Percentiles rank a stretch among this genome's conserved stretches.
phyloP scores from a whole-genome alignment of 2,113 vertebrate species.

The Morone chrysops region DNA sequence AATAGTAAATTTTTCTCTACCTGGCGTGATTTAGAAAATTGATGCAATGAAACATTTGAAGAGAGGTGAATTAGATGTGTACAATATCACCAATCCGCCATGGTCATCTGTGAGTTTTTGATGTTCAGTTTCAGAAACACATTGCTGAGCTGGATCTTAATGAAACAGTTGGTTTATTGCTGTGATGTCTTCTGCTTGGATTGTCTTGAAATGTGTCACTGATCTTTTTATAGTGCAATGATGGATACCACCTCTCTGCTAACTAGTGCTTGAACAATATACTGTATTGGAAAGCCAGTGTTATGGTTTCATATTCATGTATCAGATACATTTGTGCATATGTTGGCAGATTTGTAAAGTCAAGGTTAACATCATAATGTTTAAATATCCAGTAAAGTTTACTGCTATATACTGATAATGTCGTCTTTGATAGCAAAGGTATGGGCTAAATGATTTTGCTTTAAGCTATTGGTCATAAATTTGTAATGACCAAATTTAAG shows the following conservation, averaged over 20 bases:
- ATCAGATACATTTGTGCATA: too few relatives aligned
- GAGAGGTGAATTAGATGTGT: neutral
- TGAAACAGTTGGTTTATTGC: neutral
- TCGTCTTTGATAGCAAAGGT: too few relatives aligned
- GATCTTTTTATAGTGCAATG: neutral
- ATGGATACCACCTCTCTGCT: neutral
- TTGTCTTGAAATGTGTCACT: neutral
- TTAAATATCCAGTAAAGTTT: too few relatives aligned
- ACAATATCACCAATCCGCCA: neutral
- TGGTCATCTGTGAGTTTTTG: neutral
- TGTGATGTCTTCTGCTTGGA: neutral
- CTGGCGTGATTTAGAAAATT: constrained; percentile 30
- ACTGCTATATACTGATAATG: too few relatives aligned
- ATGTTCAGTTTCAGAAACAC: neutral
- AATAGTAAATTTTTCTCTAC: constrained; percentile 22
- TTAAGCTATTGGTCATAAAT: too few relatives aligned
- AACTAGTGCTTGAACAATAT: neutral
- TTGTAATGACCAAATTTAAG: neutral
- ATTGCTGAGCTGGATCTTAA: neutral
- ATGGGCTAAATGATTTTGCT: too few relatives aligned
- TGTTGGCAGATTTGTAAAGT: neutral
- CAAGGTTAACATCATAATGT: too few relatives aligned
- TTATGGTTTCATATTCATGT: neutral
- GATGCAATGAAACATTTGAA: constrained; percentile 22
- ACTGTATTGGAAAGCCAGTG: neutral